A percentile compares a stretch with the other conserved stretches of the same genome.
These are phyloP conservation scores for Fregetta grallaria DNA, from an alignment of 2,113 vertebrate genomes.

Conservation along the genomic window DNA sequence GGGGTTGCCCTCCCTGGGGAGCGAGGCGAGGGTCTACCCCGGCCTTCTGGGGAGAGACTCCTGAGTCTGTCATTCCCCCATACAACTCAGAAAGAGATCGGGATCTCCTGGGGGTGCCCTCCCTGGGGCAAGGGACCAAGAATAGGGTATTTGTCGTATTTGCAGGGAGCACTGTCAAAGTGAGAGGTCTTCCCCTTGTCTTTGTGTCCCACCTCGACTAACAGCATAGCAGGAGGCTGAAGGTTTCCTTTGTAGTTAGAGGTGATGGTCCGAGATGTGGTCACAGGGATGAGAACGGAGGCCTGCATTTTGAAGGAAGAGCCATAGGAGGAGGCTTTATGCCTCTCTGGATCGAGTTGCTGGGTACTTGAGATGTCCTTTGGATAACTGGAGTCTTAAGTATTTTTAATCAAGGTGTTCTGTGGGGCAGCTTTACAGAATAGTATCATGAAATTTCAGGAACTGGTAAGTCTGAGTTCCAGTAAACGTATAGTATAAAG, in stretches of 20 bases:
- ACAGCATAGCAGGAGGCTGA: rapidly evolving
- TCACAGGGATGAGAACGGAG: neutral
- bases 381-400: neutral
- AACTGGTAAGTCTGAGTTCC: neutral
- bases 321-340: neutral
- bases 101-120: neutral
- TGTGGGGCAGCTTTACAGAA: neutral
- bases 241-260: neutral
- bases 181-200: neutral
- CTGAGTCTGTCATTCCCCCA: rapidly evolving
- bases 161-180: neutral
- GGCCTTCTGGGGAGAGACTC: neutral
- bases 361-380: neutral
- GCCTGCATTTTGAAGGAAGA: neutral
- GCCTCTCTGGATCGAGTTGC: neutral
- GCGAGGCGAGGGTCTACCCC: rapidly evolving
- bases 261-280: neutral
- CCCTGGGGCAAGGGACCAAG: neutral
- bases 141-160: rapidly evolving
- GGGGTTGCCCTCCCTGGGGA: neutral
- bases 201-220: neutral
- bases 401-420: neutral
- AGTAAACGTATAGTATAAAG: neutral
- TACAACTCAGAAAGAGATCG: neutral
- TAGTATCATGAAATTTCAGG: neutral